Conservation (phyloP, 2,888 invertebrate species). For the Capitulum mitella region DNA sequence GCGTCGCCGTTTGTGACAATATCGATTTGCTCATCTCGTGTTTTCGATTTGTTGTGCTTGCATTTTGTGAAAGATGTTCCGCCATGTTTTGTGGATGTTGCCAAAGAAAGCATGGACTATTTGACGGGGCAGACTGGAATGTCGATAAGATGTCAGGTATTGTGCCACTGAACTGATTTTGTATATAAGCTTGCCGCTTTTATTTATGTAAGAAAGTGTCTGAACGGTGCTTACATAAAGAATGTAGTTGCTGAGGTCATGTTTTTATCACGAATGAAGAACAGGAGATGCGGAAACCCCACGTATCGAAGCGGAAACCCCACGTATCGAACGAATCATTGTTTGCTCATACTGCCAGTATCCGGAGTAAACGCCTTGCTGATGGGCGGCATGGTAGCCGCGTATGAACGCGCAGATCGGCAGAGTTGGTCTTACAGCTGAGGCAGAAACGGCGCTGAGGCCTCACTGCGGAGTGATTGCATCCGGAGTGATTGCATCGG, state of each 20-base stretch:
- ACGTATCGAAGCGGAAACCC: no score
- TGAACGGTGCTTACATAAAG: background rate
- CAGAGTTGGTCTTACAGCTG: no score
- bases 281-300: no score
- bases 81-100: constrained; percentile 12
- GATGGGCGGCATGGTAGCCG: no score
- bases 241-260: background rate
- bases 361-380: no score
- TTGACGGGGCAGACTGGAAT: background rate
- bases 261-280: no score
- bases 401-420: no score
- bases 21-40: constrained; percentile 10
- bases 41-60: background rate
- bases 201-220: constrained; percentile 16
- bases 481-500: no score
- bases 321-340: no score
- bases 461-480: no score
- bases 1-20: background rate
- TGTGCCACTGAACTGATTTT: constrained; percentile 11
- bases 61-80: background rate
- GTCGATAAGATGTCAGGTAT: background rate
- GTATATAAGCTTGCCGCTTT: constrained; percentile 22
- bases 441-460: no score
- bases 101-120: background rate
- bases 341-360: no score